Evolutionary conservation across 1,140 invertebrate species (phyloP).

Genomic region (Helicorthomorpha holstii): DNA sequence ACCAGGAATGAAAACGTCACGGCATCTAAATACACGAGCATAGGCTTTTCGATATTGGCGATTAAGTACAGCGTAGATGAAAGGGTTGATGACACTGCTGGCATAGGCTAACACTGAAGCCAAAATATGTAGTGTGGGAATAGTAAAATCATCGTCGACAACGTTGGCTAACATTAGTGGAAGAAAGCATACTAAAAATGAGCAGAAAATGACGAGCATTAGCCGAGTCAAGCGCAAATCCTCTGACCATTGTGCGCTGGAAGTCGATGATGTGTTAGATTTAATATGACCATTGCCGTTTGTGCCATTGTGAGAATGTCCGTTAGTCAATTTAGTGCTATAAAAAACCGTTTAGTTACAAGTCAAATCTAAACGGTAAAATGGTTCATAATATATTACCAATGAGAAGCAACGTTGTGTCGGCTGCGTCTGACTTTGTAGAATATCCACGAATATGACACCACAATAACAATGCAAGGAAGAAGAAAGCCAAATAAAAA

Average conservation of each 20-base stretch:
- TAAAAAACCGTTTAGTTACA: too few relatives aligned
- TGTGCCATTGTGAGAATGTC: too few relatives aligned
- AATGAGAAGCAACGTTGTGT: constrained; percentile 20
- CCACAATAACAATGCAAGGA: constrained; percentile 60
- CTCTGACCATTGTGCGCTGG: too few relatives aligned
- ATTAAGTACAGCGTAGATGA: constrained; percentile 72
- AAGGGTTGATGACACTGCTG: constrained; percentile 65
- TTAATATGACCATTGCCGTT: too few relatives aligned
- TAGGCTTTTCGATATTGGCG: constrained; percentile 62
- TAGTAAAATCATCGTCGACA: constrained; percentile 39
- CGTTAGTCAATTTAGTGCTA: too few relatives aligned
- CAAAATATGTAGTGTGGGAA: constrained; percentile 41
- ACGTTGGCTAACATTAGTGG: constrained; percentile 73
- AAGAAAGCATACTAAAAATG: constrained; percentile 64
- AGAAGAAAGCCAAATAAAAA: constrained; percentile 65
- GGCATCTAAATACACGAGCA: constrained; percentile 38
- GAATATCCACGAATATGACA: constrained; percentile 70
- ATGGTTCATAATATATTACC: too few relatives aligned
- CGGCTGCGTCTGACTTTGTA: constrained; percentile 38
- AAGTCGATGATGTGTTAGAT: too few relatives aligned
- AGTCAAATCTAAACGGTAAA: too few relatives aligned
- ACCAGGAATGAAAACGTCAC: too few relatives aligned
- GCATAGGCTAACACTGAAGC: constrained; percentile 70
- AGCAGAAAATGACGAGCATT: constrained; percentile 69
- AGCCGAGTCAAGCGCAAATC: constrained; percentile 48